phyloP scores from a whole-genome alignment of 92 coral and sea anemone species.

The Porites rus region DNA sequence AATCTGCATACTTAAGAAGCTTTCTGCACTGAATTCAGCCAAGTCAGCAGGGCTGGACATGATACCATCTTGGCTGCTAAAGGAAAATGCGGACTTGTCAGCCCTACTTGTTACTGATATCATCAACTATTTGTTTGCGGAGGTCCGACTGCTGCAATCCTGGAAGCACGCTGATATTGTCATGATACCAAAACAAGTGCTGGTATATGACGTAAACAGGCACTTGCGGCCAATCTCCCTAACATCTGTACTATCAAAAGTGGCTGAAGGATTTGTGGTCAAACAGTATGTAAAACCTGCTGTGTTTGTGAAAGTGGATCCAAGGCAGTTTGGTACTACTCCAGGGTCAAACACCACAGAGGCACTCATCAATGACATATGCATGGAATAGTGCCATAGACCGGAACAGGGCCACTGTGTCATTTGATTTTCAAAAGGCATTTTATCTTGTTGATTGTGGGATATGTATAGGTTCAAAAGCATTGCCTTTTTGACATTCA shows the following conservation, averaged over 20 bases:
- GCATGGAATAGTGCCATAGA: constrained; percentile 42
- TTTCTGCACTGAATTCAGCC: too few species aligned
- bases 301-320: too few species aligned
- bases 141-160: constrained; percentile 24
- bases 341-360: constrained; percentile 28
- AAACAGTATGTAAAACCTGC: too few species aligned
- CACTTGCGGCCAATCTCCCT: constrained; percentile 43
- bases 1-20: too few species aligned
- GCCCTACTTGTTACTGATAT: constrained; percentile 19
- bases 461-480: constrained; percentile 17
- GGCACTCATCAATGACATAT: constrained; percentile 57
- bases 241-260: constrained; percentile 43
- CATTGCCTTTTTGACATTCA: constrained; percentile 24
- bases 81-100: background rate
- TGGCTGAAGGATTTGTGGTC: constrained; percentile 7
- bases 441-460: constrained; percentile 54
- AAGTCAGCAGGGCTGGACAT: constrained; percentile 14
- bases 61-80: constrained; percentile 24
- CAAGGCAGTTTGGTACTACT: background rate
- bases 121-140: constrained; percentile 26
- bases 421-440: constrained; percentile 45
- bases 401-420: constrained; percentile 46
- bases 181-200: constrained; percentile 39
- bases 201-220: constrained; percentile 29
- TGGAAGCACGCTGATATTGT: constrained; percentile 49